phyloP scores from a whole-genome alignment of 2,888 invertebrate genomes.

The Cheilosia impressa region DNA sequence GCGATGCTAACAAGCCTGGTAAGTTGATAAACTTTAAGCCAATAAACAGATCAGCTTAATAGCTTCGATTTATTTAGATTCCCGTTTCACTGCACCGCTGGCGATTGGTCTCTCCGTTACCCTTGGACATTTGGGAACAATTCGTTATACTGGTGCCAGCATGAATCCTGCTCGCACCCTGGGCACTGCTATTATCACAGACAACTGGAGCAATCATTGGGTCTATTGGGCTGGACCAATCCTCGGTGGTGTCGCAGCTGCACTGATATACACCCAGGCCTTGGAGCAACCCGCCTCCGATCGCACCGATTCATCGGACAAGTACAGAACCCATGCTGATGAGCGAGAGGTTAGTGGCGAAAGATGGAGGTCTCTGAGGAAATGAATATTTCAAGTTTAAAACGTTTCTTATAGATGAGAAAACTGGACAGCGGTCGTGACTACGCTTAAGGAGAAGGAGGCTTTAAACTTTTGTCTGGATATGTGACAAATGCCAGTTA shows the following conservation, averaged over 20 bases:
- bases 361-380: conserved; percentile 24
- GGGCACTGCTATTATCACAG: conserved; percentile 92
- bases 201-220: conserved; percentile 92
- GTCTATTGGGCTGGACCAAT: conserved; percentile 96
- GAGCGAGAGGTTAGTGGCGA: conserved; percentile 87
- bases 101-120: conserved; percentile 95
- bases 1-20: conserved; percentile 83
- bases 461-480: conserved; percentile 34
- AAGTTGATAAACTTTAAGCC: conserved; percentile 12
- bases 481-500: conserved; percentile 18
- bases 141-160: conserved; percentile 93
- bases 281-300: conserved; percentile 80
- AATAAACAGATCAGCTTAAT: no score
- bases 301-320: conserved; percentile 80
- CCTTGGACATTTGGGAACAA: conserved; percentile 92
- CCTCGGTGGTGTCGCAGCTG: conserved; percentile 91
- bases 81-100: conserved; percentile 92
- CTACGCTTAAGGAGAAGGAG: conserved; percentile 50
- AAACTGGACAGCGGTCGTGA: conserved; percentile 68
- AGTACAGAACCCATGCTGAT: conserved; percentile 84
- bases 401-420: conserved; percentile 59
- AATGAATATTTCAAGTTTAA: conserved; percentile 19
- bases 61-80: conserved; percentile 84
- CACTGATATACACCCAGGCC: conserved; percentile 87
- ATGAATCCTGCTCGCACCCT: conserved; percentile 97